phyloP scores from a whole-genome alignment of 2,888 invertebrate genomes.

The Drosophila eohydei region DNA sequence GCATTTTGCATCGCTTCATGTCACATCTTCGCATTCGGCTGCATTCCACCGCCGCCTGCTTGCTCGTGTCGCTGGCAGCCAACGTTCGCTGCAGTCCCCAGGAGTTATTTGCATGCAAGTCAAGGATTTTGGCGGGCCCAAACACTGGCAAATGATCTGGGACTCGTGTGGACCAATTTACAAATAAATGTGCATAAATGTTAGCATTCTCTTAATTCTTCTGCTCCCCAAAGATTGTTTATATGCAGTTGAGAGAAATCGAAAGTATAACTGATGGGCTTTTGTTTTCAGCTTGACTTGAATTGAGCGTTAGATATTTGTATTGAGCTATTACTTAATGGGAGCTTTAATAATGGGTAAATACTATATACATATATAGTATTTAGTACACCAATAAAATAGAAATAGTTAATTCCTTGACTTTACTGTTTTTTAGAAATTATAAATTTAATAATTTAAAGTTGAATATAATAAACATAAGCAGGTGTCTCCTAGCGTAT shows the following conservation, averaged over 20 bases:
- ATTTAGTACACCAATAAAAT: no score
- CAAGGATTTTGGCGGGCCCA: conserved; percentile 45
- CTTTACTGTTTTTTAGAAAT: no score
- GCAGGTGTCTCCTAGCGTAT: no score
- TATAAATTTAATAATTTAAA: no score
- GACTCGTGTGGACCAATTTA: conserved; percentile 22
- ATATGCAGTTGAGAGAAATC: neutral
- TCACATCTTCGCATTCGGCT: conserved; percentile 60
- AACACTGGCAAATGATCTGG: conserved; percentile 26
- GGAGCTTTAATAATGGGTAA: no score
- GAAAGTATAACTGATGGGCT: no score
- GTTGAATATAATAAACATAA: no score
- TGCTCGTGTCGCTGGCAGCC: conserved; percentile 29
- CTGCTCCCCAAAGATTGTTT: neutral
- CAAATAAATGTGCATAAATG: conserved; percentile 28
- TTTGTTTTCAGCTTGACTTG: neutral
- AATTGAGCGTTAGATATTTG: no score
- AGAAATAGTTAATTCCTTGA: no score
- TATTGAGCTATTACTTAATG: no score
- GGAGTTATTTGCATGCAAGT: conserved; percentile 37
- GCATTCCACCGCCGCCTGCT: conserved; percentile 33
- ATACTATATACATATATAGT: no score
- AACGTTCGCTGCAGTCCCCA: neutral
- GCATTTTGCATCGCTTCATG: conserved; percentile 81
- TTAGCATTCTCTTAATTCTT: conserved; percentile 8